phyloP scores from a whole-genome alignment of 2,113 vertebrate genomes.

The Trogon surrucura region DNA sequence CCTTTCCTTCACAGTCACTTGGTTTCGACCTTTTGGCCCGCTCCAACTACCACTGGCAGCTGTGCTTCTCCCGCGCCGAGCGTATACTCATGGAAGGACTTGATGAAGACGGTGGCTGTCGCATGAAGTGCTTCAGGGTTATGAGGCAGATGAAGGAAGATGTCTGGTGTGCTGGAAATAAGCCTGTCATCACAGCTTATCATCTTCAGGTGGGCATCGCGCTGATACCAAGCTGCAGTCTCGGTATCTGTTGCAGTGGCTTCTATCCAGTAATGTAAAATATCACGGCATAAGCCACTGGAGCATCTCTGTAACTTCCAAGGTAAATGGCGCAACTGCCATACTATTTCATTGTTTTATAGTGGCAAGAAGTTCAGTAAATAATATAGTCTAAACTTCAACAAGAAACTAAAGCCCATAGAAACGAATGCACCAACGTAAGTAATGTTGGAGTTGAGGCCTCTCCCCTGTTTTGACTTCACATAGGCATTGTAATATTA shows the following conservation, averaged over 20 bases:
- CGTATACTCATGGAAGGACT: conserved; percentile 79
- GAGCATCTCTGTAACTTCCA: not conserved
- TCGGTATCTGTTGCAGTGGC: not conserved
- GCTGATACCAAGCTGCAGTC: rapidly evolving
- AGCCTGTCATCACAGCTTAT: conserved; percentile 81
- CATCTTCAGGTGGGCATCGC: conserved; percentile 81
- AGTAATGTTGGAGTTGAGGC: not conserved
- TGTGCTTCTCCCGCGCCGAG: conserved; percentile 83
- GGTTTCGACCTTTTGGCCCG: conserved; percentile 83
- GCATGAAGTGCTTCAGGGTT: conserved; percentile 78
- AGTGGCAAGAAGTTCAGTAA: not conserved
- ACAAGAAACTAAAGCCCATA: not conserved
- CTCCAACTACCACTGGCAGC: conserved; percentile 86
- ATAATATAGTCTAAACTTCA: not conserved
- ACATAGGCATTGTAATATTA: not conserved
- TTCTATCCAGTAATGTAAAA: not conserved
- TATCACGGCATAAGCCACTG: not conserved
- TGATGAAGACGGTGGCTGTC: conserved; percentile 86
- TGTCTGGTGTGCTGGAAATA: conserved; percentile 82
- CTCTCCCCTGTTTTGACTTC: not conserved
- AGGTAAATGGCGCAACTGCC: not conserved
- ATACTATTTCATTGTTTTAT: not conserved
- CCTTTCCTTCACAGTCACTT: conserved; percentile 73
- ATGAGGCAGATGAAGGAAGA: conserved; percentile 86
- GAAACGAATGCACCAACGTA: not conserved